Conservation (phyloP, 2,797 vertebrate species). For the Hippoglossus hippoglossus region DNA sequence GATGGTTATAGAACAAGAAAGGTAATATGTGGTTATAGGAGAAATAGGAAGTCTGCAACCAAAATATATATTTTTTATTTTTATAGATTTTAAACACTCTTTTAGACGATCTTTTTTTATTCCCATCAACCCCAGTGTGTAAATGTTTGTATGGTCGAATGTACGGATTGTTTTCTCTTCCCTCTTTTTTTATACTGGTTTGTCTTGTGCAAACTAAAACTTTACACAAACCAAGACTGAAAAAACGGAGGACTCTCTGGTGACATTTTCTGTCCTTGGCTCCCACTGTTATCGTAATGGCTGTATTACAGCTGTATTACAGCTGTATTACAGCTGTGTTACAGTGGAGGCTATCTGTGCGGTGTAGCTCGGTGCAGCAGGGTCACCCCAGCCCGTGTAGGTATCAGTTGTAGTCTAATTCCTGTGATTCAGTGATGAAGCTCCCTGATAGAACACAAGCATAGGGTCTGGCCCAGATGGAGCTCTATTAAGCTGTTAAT, state of each 20-base stretch:
- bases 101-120: conserved; percentile 1
- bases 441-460: conserved; percentile 86
- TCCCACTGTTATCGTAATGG: conserved; percentile 32
- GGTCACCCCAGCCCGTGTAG: conserved; percentile 77
- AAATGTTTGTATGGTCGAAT: not conserved
- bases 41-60: conserved; percentile 9
- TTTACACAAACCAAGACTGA: not conserved
- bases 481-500: conserved; percentile 93
- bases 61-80: conserved; percentile 22
- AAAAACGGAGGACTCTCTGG: not conserved
- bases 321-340: conserved; percentile 42
- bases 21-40: not conserved
- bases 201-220: conserved; percentile 3
- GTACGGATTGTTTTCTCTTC: conserved; percentile 2
- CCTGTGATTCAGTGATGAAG: conserved; percentile 83
- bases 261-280: conserved; percentile 27
- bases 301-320: conserved; percentile 29
- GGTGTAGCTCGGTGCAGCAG: conserved; percentile 46
- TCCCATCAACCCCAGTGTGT: conserved; percentile 13
- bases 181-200: not conserved
- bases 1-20: conserved; percentile 11
- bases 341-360: conserved; percentile 28
- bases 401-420: conserved; percentile 81
- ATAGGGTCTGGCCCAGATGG: conserved; percentile 90
- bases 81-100: conserved; percentile 10